Base-by-base conservation (phyloP, 2,797 vertebrate species). In the Mus minutoides region DNA sequence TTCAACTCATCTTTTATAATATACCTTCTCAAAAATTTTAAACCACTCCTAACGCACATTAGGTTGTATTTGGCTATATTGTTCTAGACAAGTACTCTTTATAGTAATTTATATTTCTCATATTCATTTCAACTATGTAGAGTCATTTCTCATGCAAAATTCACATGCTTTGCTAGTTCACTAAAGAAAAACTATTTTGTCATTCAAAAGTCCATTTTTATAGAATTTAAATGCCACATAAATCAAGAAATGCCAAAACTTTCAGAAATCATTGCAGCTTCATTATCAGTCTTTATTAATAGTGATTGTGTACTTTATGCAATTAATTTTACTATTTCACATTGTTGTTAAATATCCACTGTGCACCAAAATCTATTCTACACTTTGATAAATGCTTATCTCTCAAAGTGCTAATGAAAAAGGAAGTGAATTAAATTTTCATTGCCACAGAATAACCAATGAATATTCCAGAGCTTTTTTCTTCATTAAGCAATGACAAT, bases 241-340 rank as follows among this genome's bases (percentile, higher is more conserved):
- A 84, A 95, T 94, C 49, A 90, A 91, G 43, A 95, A 92, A 95
- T 87, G 75, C n/a, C 76, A 96, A 87, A 80, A 62, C 24, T 85
- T 94, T 95, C 52, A 90, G 40, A 92, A 96, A 94, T 86, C 43
- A 90, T 93, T 93, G 75, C 52, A 91, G 40, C n/a, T 88, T 94
- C 76, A 84, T 96, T 94, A 90, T 75, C 49, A 92, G 34, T 73
- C n/a, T 97, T 97, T 56, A 91, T 24, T 83, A 93, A 56, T 34
- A 86, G 26, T 49, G 1, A 19, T 92, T 85, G 46, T 80, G 93
- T 92, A 16, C 82, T 92, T 97, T 54, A 94, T n/a, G 73, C 7
- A 34, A 96, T 88, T 94, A 92, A 84, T 88, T 86, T 86, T 73
- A 73, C 24, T 71, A 58, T 43, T 60, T 88, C 49, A 91, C 37